Percentiles rank a stretch among this genome's conserved stretches.
These are phyloP conservation scores for Agrochola macilenta DNA, from an alignment of 2,888 invertebrate genomes.

Conservation along the genomic window DNA sequence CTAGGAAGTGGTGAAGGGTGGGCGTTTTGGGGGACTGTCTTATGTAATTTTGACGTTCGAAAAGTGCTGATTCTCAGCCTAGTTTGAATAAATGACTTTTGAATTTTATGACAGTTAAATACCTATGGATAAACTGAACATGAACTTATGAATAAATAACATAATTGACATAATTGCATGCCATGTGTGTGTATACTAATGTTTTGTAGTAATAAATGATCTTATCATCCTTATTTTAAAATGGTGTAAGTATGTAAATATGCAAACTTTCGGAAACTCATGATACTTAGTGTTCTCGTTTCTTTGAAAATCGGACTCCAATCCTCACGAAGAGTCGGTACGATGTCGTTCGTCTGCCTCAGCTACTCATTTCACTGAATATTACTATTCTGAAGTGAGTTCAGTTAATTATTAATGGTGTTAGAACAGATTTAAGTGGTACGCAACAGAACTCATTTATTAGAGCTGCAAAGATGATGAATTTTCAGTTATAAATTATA, in stretches of 20 bases:
- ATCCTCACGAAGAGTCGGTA: neutral
- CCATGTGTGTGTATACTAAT: neutral
- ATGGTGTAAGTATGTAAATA: neutral
- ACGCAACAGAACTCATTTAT: slow-evolving; percentile 53
- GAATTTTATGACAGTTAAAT: too few species aligned
- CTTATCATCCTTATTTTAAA: neutral
- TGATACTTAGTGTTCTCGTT: neutral
- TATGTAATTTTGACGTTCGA: too few species aligned
- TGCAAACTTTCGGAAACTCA: neutral
- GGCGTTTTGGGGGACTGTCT: too few species aligned
- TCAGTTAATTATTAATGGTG: slow-evolving; percentile 59
- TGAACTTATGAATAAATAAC: neutral
- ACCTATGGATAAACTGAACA: too few species aligned
- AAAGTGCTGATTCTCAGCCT: too few species aligned
- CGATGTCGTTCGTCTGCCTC: slow-evolving; percentile 43
- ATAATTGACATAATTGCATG: neutral
- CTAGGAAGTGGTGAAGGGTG: too few species aligned
- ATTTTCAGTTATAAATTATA: slow-evolving; percentile 51
- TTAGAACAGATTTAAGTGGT: slow-evolving; percentile 63
- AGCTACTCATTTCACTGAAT: slow-evolving; percentile 32
- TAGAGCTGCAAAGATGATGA: slow-evolving; percentile 50
- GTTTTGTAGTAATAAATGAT: neutral
- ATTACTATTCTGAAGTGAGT: slow-evolving; percentile 45
- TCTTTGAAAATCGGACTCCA: neutral
- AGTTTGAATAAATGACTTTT: too few species aligned